Evolutionary conservation across 2,113 vertebrate genomes (phyloP), one percentile per base, ranked within the genome.

Genomic region (Cryptoleucopteryx plumbea): DNA sequence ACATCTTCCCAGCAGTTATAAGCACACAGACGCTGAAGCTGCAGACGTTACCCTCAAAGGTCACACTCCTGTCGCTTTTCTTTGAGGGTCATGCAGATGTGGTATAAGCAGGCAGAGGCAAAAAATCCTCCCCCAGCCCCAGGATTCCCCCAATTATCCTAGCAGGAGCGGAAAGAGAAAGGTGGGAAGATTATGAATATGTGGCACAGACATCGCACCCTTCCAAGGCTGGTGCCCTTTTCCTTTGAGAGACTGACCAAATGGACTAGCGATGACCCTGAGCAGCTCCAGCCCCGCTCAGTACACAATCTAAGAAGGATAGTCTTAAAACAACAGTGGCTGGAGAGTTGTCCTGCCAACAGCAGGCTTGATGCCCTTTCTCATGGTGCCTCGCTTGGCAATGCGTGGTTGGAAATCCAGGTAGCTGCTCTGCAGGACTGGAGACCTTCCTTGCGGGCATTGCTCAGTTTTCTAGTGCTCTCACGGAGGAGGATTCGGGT

Each of bases 351-450:
- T 67, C 38, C 56, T 81, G 65, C 25, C 25, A 12, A 42, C 21
- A 18, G 43, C 47, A 74, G 67, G 84, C 58, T 63, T 18, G 3
- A 14, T 59, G 52, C 20, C 25, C 16, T 29, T 53, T 42, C 52
- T 48, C 48, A 36, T 0, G 14, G 20, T 3, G 25, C 32, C 58
- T 34, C 6, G 3, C 53, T 62, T 63, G 31, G 34, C 56, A 68
- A 3, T 1, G 9, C 0, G 0, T 7, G n/a, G 52, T 0, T 91
- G 73, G 63, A 74, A 88, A 86, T 27, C 31, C 53, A 86, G 58
- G 71, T 21, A 50, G 53, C 61, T 52, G 47, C 23, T 85, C 47
- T 66, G 36, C n/a, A 75, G 52, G 25, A 55, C 16, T 42, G 55
- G 15, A 93, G 50, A 85, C 8, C 7, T 62, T 82, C 61, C 59